Base-by-base conservation (phyloP, 2,888 invertebrate species). In the Latheticus oryzae region DNA sequence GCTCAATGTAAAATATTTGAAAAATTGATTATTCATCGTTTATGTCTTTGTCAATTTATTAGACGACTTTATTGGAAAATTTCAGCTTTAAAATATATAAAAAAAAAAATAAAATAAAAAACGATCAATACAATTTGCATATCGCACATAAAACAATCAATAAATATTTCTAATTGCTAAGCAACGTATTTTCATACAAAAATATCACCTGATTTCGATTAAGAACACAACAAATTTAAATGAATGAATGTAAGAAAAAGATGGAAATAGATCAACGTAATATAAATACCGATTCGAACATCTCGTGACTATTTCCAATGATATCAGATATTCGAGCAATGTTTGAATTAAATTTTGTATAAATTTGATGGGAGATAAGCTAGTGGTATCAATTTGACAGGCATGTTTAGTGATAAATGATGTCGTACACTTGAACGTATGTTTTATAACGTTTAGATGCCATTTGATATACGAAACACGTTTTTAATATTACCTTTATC, bases 271-370 rank as follows among this genome's bases (percentile, higher is more conserved):
- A n/a, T 12, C 42, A 23, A 42, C 50, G 54, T 47, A 7, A 12
- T 17, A 7, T 38, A n/a, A 33, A 35, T 35, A 35, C 13, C 21
- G 26, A 23, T 2, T 47, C 55, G 52, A 61, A 63, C 45, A 62
- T 70, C 61, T 70, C 76, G 76, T 76, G 76, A 76, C 76, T 73
- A 71, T 72, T 72, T 62, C 73, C 75, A 74, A 75, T 76, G 74
- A 75, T 74, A 75, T 76, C 74, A 72, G 73, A 73, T 74, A 73
- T 73, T 67, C 72, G 58, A 65, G 71, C 70, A 65, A 71, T 76
- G 76, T 76, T 74, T 75, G 74, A 73, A 76, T 76, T 75, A 75
- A 75, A 75, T 75, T 76, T 75, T 75, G 75, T 75, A 76, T 76
- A 76, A 76, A 76, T 76, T 76, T 75, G 76, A 76, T 76, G 62